Evolutionary conservation across 2,113 vertebrate genomes (phyloP).

Genomic region (Benitochromis conjunctus): DNA sequence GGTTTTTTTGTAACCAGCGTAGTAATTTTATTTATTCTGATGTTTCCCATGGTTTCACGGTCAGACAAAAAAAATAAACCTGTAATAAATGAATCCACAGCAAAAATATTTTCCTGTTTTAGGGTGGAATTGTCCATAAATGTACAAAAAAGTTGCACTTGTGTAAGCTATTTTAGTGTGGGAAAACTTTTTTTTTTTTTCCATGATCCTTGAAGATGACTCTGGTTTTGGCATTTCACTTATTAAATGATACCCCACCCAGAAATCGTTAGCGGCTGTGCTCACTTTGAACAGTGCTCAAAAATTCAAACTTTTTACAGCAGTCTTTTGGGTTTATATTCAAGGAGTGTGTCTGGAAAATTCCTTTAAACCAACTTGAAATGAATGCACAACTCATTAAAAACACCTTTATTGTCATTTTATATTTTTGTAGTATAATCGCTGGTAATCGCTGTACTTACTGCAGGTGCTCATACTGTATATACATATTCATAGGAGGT

Average conservation of each 20-base stretch:
- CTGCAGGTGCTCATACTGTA: constrained; percentile 49
- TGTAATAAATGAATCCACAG: background rate
- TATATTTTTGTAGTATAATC: constrained; percentile 48
- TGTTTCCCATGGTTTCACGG: background rate
- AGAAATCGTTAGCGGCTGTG: background rate
- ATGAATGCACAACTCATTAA: constrained; percentile 41
- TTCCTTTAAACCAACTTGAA: background rate
- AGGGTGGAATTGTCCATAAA: background rate
- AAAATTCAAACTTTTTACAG: background rate
- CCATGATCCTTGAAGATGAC: background rate
- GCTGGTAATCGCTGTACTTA: constrained; percentile 45
- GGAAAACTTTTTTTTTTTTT: background rate
- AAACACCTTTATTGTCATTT: constrained; percentile 65
- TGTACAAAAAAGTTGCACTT: background rate
- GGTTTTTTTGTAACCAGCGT: background rate
- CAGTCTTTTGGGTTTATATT: background rate
- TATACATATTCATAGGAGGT: constrained; percentile 40
- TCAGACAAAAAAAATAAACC: background rate
- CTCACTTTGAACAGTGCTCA: background rate
- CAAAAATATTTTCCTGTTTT: background rate
- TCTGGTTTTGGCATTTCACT: background rate
- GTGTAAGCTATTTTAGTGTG: background rate
- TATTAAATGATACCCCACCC: background rate
- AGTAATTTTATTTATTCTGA: constrained; percentile 40
- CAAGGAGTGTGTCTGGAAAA: background rate